Conservation (phyloP, 1,140 invertebrate species). For the Pteromalus puparum region DNA sequence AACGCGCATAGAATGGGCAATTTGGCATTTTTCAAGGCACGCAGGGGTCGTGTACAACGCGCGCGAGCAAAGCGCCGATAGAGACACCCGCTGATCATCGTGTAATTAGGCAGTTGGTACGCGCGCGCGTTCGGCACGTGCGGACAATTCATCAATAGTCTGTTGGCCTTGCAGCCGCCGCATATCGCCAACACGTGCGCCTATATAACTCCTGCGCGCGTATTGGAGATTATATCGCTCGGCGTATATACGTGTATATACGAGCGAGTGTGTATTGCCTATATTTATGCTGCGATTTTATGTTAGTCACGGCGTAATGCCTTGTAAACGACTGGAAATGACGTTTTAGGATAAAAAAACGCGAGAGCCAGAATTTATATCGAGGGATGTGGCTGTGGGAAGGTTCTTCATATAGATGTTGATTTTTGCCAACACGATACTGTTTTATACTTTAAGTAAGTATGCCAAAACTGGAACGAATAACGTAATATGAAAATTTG, state of each 20-base stretch:
- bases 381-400: background rate
- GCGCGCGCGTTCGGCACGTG: constrained; percentile 70
- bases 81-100: constrained; percentile 73
- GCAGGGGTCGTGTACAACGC: background rate
- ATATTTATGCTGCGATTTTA: constrained; percentile 65
- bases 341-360: constrained; percentile 49
- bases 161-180: constrained; percentile 58
- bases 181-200: constrained; percentile 70
- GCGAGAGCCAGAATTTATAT: background rate
- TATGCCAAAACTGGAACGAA: no score
- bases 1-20: constrained; percentile 66
- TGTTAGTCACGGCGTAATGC: constrained; percentile 62
- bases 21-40: constrained; percentile 66
- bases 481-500: no score
- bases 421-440: no score
- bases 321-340: constrained; percentile 52
- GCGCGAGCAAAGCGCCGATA: constrained; percentile 55
- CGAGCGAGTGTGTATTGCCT: background rate
- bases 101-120: constrained; percentile 73
- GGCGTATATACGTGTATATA: background rate
- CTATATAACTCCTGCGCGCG: constrained; percentile 53
- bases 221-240: constrained; percentile 58
- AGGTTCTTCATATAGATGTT: no score
- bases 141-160: constrained; percentile 74
- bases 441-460: no score